These are phyloP conservation scores for Microlaimidae sp. DNA, from an alignment of 2,888 invertebrate species.

Conservation along the genomic window DNA sequence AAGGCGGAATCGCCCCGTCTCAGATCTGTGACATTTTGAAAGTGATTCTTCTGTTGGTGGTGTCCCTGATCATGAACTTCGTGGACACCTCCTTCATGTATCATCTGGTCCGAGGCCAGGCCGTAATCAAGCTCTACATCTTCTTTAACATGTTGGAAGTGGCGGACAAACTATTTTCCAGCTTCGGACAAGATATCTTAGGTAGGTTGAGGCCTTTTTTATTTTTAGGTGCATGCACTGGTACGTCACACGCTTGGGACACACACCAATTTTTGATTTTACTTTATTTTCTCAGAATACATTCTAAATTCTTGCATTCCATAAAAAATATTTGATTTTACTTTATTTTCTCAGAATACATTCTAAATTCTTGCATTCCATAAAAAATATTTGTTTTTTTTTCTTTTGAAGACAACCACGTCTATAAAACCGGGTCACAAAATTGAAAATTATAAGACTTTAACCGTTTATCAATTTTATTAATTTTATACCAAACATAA, in stretches of 20 bases:
- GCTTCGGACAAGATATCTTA: constrained; percentile 47
- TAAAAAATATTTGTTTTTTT: no score
- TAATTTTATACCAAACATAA: no score
- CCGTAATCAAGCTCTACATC: constrained; percentile 95
- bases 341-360: no score
- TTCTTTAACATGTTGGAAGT: constrained; percentile 97
- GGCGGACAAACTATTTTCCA: constrained; percentile 81
- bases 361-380: no score
- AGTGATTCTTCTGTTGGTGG: constrained; percentile 41
- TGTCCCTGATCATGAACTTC: constrained; percentile 53
- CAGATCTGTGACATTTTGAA: constrained; percentile 87
- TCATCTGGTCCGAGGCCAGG: constrained; percentile 71
- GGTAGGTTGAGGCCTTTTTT: no score
- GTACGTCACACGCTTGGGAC: constrained; percentile 1
- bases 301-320: no score
- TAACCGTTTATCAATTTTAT: no score
- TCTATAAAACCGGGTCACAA: no score
- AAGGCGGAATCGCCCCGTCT: constrained; percentile 21
- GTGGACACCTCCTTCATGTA: constrained; percentile 96
- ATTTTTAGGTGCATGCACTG: background rate
- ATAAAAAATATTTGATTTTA: no score
- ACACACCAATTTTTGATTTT: constrained; percentile 22
- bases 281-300: constrained; percentile 94
- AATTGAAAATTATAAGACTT: no score
- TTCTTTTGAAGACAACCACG: no score